Evolutionary conservation across 2,113 vertebrate species (phyloP).

Genomic region (Myocastor coypus): DNA sequence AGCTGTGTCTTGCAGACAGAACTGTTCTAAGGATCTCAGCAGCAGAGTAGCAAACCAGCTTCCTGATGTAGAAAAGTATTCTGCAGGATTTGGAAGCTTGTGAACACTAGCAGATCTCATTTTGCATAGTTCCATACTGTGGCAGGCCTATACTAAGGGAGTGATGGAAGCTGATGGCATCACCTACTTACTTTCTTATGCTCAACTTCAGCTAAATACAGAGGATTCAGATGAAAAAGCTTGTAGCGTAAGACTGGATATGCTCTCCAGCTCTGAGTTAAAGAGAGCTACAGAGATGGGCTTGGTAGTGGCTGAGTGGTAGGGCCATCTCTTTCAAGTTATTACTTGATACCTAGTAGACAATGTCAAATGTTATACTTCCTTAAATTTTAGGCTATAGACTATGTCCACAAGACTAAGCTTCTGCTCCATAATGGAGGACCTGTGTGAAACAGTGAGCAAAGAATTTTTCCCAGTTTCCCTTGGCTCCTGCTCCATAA

Average conservation of each 20-base stretch:
- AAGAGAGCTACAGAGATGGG: background rate
- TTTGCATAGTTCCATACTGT: constrained; percentile 22
- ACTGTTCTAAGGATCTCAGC: background rate
- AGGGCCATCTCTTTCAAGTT: too few relatives aligned
- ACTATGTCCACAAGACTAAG: background rate
- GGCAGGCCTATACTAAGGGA: background rate
- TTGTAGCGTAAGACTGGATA: background rate
- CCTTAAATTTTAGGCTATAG: background rate
- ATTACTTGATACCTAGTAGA: constrained; percentile 11
- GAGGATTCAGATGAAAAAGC: background rate
- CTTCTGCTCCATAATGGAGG: background rate
- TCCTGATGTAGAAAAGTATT: constrained; percentile 1
- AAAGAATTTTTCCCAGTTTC: background rate
- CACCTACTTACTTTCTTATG: background rate
- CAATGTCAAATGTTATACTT: background rate
- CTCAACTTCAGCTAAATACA: constrained; percentile 21
- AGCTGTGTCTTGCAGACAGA: background rate
- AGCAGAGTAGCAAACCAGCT: background rate
- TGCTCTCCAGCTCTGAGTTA: background rate
- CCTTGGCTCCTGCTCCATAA: background rate
- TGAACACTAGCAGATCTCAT: constrained; percentile 1
- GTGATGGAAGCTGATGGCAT: background rate
- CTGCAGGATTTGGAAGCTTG: background rate
- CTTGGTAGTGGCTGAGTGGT: background rate
- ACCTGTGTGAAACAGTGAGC: background rate